Percentiles rank a stretch among this genome's conserved stretches.
These are phyloP conservation scores for Creontiades dilutus DNA, from an alignment of 2,888 invertebrate genomes.

Conservation along the genomic window DNA sequence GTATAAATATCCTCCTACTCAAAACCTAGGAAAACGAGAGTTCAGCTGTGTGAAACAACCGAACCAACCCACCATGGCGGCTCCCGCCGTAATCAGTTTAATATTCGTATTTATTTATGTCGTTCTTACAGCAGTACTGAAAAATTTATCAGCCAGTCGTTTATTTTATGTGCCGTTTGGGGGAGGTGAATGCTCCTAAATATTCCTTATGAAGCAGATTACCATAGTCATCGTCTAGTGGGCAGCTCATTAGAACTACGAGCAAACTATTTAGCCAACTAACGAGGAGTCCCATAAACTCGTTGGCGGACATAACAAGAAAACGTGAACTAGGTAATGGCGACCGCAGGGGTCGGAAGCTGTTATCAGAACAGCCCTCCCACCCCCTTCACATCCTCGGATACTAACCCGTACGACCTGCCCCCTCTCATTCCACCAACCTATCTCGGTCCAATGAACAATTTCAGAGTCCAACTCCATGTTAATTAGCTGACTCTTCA, in stretches of 20 bases:
- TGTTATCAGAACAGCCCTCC: slow-evolving; percentile 3
- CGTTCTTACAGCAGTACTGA: no score
- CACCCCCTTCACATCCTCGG: not conserved
- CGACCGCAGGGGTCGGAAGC: slow-evolving; percentile 3
- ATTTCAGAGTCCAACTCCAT: slow-evolving; percentile 65
- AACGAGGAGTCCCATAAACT: slow-evolving; percentile 9
- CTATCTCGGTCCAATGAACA: slow-evolving; percentile 56
- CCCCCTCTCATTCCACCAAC: no score
- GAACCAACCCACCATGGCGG: no score
- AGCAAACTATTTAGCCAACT: slow-evolving; percentile 7
- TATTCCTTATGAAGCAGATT: no score
- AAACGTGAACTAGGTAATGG: slow-evolving; percentile 21
- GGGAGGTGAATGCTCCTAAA: no score
- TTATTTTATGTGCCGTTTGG: no score
- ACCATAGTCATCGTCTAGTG: not conserved
- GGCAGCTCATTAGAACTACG: not conserved
- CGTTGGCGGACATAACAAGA: not conserved
- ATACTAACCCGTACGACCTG: slow-evolving; percentile 39
- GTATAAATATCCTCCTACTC: no score
- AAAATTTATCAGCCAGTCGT: no score
- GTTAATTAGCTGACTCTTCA: slow-evolving; percentile 73
- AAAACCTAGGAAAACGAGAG: no score
- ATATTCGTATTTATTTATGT: no score
- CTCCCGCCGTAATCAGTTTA: no score
- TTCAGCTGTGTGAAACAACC: no score